Conservation (phyloP, 2,113 vertebrate genomes). For the Condylura cristata region DNA sequence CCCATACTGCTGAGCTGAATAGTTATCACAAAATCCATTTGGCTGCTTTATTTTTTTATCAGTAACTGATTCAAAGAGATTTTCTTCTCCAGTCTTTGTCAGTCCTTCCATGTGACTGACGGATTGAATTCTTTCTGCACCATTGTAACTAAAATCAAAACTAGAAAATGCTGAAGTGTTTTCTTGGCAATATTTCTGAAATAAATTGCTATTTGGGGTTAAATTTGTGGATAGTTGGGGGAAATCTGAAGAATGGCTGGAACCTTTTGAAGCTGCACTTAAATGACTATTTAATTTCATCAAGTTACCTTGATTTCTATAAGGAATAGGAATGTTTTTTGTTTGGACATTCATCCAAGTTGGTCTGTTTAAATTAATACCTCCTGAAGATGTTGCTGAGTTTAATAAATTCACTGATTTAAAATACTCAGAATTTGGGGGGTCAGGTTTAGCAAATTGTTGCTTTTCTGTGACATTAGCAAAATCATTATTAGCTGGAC, state of each 20-base stretch:
- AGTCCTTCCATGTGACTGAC: slow-evolving; percentile 81
- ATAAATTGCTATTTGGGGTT: slow-evolving; percentile 81
- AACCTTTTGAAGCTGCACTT: slow-evolving; percentile 81
- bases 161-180: slow-evolving; percentile 77
- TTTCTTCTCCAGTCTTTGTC: slow-evolving; percentile 83
- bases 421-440: slow-evolving; percentile 84
- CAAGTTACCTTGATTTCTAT: slow-evolving; percentile 82
- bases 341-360: slow-evolving; percentile 83
- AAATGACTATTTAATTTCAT: slow-evolving; percentile 82
- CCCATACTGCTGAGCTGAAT: slow-evolving; percentile 83
- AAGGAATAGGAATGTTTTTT: slow-evolving; percentile 78
- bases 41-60: slow-evolving; percentile 87
- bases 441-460: slow-evolving; percentile 81
- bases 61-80: slow-evolving; percentile 81
- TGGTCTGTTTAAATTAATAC: slow-evolving; percentile 77
- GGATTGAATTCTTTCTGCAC: slow-evolving; percentile 80
- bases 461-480: slow-evolving; percentile 83
- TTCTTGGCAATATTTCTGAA: slow-evolving; percentile 86
- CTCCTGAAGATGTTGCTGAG: slow-evolving; percentile 74
- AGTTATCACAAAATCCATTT: slow-evolving; percentile 85
- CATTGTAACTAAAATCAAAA: slow-evolving; percentile 80
- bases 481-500: slow-evolving; percentile 81
- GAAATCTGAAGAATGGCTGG: slow-evolving; percentile 81
- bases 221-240: slow-evolving; percentile 81
- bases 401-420: slow-evolving; percentile 82